Base-by-base conservation (phyloP, 2,113 vertebrate species). In the Baryphthengus martii region DNA sequence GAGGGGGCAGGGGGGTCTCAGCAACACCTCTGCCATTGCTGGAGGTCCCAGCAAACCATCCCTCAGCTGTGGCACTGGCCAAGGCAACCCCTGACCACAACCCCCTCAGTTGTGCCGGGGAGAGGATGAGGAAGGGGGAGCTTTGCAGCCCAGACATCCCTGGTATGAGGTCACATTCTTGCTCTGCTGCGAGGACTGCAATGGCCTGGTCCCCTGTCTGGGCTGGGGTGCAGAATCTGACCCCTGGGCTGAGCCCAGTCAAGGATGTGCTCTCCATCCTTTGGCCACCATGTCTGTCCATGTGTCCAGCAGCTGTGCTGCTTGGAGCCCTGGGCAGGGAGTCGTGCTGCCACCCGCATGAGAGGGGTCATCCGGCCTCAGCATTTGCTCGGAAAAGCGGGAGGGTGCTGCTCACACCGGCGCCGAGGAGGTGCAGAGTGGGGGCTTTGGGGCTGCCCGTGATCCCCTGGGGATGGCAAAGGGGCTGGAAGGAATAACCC, bases 131-230 rank as follows among this genome's bases (percentile, higher is more conserved):
- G 61, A 77, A 84, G 23, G 49, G 79, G 35, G 55, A 78, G 58
- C 95, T 94, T 95, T 88, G 94, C 82, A 66, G 67, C 78, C 62
- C 47, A 28, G 37, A 33, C 18, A n/a, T 25, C 67, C 63, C 31
- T 0, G 0, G 33, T 62, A 31, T 2, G 2, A 76, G 67, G 37
- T 37, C 35, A 29, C 5, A n/a, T 56, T 79, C 75, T 33, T 83
- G 78, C 90, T 95, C 5, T 65, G 71, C 90, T 82, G 39, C 15
- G 31, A 78, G 58, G n/a, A 23, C 42, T 42, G 82, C 35, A 7
- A 42, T 29, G 85, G 47, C 75, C 26, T 62, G 19, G 4, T 45
- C 29, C 52, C 61, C 20, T 3, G 9, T 49, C 70, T n/a, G 61
- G 65, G 56, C 56, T 45, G 80, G 62, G 56, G 39, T 28, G 42